Percentiles rank a stretch among this genome's conserved stretches.
phyloP scores from a whole-genome alignment of 2,113 vertebrate genomes.

The Choloepus hoffmanni region DNA sequence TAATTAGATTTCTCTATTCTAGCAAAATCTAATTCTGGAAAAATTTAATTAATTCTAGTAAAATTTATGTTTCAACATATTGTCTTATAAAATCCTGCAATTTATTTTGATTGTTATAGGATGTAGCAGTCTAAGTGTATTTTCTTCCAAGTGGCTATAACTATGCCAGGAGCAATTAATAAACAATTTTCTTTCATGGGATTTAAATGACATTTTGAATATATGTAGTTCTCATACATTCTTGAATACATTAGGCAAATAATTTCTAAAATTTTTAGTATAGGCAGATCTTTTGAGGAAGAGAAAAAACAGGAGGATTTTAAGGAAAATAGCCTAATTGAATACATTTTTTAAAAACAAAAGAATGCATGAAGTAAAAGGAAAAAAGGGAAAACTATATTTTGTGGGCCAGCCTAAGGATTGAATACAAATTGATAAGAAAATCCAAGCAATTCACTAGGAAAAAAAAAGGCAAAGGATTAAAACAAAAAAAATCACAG shows the following conservation, averaged over 20 bases:
- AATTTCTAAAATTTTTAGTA: not conserved
- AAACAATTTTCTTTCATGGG: not conserved
- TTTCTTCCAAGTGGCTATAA: not conserved
- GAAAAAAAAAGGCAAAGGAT: too few relatives aligned
- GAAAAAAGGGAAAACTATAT: not conserved
- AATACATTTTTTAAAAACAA: not conserved
- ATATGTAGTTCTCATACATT: not conserved
- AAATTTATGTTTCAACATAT: not conserved
- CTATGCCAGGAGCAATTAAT: not conserved
- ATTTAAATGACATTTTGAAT: not conserved
- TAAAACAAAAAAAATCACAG: too few relatives aligned
- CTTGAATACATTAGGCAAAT: not conserved
- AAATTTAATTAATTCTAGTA: not conserved
- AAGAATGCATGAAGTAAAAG: not conserved
- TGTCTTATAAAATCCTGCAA: not conserved
- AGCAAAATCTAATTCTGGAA: not conserved
- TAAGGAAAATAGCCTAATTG: not conserved
- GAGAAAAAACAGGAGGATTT: not conserved
- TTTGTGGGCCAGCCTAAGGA: not conserved
- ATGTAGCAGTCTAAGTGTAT: not conserved
- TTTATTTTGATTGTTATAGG: not conserved
- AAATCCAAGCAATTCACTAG: too few relatives aligned
- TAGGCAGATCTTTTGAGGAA: not conserved
- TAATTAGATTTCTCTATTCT: not conserved
- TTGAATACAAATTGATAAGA: too few relatives aligned